These are phyloP conservation scores for Mesochorus sp. DNA, from an alignment of 2,888 invertebrate species.

Conservation along the genomic window DNA sequence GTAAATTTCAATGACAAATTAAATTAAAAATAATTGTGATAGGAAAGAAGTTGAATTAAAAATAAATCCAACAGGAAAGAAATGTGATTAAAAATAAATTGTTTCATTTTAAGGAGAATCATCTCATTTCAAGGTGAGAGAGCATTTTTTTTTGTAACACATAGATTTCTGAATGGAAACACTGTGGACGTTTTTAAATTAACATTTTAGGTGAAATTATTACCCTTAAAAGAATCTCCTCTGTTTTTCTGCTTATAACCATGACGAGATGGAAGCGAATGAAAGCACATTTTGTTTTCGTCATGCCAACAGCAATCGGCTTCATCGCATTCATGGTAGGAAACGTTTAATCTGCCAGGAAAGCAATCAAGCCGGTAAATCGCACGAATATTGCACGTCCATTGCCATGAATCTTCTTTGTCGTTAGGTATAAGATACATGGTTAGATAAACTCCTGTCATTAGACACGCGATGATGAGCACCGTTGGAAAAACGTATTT, in stretches of 20 bases:
- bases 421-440: slow-evolving; percentile 52
- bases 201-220: not conserved
- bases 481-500: slow-evolving; percentile 65
- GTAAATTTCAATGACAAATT: too few species aligned
- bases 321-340: slow-evolving; percentile 80
- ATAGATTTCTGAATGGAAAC: too few species aligned
- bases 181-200: too few species aligned
- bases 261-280: slow-evolving; percentile 83
- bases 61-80: too few species aligned
- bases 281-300: slow-evolving; percentile 82
- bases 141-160: too few species aligned
- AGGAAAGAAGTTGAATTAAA: too few species aligned
- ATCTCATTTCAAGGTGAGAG: too few species aligned
- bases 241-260: slow-evolving; percentile 80
- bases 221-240: slow-evolving; percentile 18
- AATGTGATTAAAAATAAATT: not conserved
- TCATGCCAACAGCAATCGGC: slow-evolving; percentile 84
- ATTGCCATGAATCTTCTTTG: slow-evolving; percentile 32
- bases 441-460: slow-evolving; percentile 56
- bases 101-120: not conserved
- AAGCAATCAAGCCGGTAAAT: slow-evolving; percentile 68
- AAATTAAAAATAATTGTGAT: too few species aligned
- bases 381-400: slow-evolving; percentile 65
- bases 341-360: slow-evolving; percentile 71
- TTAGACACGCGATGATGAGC: slow-evolving; percentile 54